Evolutionary conservation across 2,113 vertebrate species (phyloP), one percentile per base, ranked within the genome.

Genomic region (Seriola quinqueradiata): DNA sequence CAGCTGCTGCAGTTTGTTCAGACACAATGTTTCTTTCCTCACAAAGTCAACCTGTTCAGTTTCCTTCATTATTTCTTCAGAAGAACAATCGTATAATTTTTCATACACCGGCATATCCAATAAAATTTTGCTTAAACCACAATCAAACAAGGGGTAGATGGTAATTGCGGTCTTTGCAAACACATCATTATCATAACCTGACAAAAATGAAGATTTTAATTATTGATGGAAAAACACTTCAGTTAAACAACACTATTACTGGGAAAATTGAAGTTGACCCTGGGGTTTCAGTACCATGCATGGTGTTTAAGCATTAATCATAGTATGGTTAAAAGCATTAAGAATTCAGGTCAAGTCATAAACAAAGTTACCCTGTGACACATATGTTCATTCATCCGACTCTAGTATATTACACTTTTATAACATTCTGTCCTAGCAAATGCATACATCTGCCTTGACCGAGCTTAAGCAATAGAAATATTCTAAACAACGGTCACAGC

Each of bases 321-420:
- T 5, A 38, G 8, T 7, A n/a, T 34, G 8, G 19, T 34, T 32
- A 21, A 34, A 75, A n/a, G 10, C 13, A 42, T n/a, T 28, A 23
- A 44, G 42, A 48, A 65, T 55, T 57, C n/a, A 71, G 40, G 59
- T 77, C 50, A 77, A 59, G 14, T 60, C 42, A 36, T 1, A n/a
- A 14, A 34, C 34, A 61, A 40, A 38, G 14, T 21, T 11, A 8
- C 40, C 32, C 9, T 36, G 34, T 46, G 42, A 13, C 50, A 50
- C 4, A 0, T 8, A 17, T 34, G 42, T 60, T 44, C 14, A 60
- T 42, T 50, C 34, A 58, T 2, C 34, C 3, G 2, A 38, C 48
- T 54, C 9, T 36, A 52, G 16, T 21, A 23, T 5, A 70, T 61
- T 19, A 6, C 46, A 40, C 25, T 16, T 23, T 38, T 58, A 64